Conservation (phyloP, 1,140 invertebrate genomes). For the Drosophila teissieri region DNA sequence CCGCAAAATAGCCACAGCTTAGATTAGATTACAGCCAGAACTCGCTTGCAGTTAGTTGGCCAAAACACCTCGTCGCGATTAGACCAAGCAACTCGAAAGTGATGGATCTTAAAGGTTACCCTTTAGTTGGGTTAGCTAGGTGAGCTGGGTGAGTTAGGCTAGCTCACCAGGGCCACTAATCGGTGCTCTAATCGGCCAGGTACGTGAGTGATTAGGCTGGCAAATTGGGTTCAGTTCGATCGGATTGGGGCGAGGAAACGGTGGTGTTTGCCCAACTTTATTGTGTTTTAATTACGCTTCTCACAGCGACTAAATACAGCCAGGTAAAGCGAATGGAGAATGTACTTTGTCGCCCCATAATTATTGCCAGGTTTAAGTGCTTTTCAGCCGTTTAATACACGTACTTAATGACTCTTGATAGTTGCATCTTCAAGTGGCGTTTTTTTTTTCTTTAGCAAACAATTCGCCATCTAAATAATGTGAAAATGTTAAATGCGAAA, state of each 20-base stretch:
- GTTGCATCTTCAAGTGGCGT: conserved; percentile 38
- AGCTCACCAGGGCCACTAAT: conserved; percentile 4
- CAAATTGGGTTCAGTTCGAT: conserved; percentile 7
- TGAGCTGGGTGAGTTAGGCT: not conserved
- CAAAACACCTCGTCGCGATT: conserved; percentile 12
- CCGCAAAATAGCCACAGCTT: conserved; percentile 2
- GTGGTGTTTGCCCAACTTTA: conserved; percentile 9
- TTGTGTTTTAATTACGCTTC: conserved; percentile 30
- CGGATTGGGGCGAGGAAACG: not conserved
- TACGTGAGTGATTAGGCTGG: conserved; percentile 34
- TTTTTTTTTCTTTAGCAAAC: conserved; percentile 25
- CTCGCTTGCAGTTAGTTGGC: conserved; percentile 12
- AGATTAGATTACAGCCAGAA: conserved; percentile 35
- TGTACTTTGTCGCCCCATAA: conserved; percentile 16
- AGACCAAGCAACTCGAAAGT: conserved; percentile 18
- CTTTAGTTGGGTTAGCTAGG: not conserved
- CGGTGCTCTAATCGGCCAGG: conserved; percentile 9
- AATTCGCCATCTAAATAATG: conserved; percentile 44
- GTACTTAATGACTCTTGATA: conserved; percentile 42
- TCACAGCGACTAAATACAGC: conserved; percentile 21
- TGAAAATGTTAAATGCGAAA: conserved; percentile 31
- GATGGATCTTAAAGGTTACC: conserved; percentile 22
- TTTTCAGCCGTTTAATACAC: conserved; percentile 36
- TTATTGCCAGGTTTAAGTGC: conserved; percentile 24
- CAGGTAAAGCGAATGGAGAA: conserved; percentile 15